phyloP scores from a whole-genome alignment of 2,797 vertebrate species.

The Sebastes baramenuke region DNA sequence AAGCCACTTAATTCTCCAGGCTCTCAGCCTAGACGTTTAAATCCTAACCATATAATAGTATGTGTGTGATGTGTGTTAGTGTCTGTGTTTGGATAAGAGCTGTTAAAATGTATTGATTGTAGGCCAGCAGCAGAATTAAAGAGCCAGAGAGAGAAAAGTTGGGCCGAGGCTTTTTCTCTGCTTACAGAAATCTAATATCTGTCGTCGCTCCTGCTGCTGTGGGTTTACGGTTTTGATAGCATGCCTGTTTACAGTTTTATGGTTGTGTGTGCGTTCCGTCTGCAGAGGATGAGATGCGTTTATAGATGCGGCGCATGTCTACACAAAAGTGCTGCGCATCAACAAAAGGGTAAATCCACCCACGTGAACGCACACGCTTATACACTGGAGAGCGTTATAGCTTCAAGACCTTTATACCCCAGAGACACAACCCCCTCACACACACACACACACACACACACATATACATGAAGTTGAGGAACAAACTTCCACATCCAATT shows the following conservation, averaged over 20 bases:
- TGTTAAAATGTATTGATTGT: constrained; percentile 13
- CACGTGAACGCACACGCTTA: neutral
- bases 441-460: neutral
- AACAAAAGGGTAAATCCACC: constrained; percentile 1
- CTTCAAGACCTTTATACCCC: neutral
- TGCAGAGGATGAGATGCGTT: neutral
- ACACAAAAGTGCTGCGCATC: neutral
- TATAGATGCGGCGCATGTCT: neutral
- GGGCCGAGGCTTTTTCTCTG: neutral
- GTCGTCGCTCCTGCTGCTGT: constrained; percentile 15
- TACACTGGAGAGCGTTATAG: neutral
- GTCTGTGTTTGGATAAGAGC: constrained; percentile 12
- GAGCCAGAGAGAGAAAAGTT: constrained; percentile 9
- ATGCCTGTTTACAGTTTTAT: neutral
- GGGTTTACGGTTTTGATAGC: constrained; percentile 24
- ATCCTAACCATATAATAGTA: constrained; percentile 7
- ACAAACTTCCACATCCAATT: constrained; percentile 5
- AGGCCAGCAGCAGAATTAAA: constrained; percentile 16
- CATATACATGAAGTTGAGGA: neutral
- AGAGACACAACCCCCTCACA: neutral
- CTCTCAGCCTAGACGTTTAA: neutral
- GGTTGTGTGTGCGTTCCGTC: neutral
- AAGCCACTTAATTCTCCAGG: neutral
- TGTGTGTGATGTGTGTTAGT: constrained; percentile 1
- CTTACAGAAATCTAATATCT: constrained; percentile 32